Base-by-base conservation (phyloP, 2,113 vertebrate species). In the Pangasianodon gigas region DNA sequence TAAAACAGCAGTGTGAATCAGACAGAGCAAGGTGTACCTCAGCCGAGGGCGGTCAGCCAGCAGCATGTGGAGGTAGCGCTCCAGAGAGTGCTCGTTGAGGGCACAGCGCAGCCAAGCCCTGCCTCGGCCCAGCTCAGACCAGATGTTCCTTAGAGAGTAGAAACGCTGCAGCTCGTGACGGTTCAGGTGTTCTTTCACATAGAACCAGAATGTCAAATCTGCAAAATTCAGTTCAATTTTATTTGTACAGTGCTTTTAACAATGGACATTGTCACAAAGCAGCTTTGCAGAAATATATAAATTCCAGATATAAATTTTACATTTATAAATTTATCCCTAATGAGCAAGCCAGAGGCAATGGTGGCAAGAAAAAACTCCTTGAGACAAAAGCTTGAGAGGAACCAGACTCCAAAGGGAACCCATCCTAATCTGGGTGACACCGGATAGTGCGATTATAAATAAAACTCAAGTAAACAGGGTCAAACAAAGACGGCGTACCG, bases 101-200 rank as follows among this genome's bases (percentile, higher is more conserved):
- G 98, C 97, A 19, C 98, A 99, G 91, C 98, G 98, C 89, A 99
- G 96, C 98, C 98, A 99, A 21, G 98, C 98, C 0, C 98, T 97
- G 60, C 98, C 98, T 0, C 98, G 95, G 29, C 98, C 98, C 6
- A 96, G 95, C 86, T 99, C 98, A 0, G 97, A 97, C 0, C 93
- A 93, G 91, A 99, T 99, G 88, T 97, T 96, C 58, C 88, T 96
- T 86, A 99, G 96, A 0, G 98, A 96, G 94, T 97, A 97, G 93
- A 99, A 99, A 71, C 98, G 97, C 88, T 99, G 98, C 56, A 98
- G 94, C 92, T 99, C 98, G 6, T 99, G 98, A 48, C 96, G 97
- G 95, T 97, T 99, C 91, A 99, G 96, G 71, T 98, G 97, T 90
- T 99, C 98, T 91, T 98, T 99, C 94, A 99, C 98, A 0, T 98